Evolutionary conservation across 2,888 invertebrate genomes (phyloP), one percentile per base, ranked within the genome.

Genomic region (Orthosia cruda): DNA sequence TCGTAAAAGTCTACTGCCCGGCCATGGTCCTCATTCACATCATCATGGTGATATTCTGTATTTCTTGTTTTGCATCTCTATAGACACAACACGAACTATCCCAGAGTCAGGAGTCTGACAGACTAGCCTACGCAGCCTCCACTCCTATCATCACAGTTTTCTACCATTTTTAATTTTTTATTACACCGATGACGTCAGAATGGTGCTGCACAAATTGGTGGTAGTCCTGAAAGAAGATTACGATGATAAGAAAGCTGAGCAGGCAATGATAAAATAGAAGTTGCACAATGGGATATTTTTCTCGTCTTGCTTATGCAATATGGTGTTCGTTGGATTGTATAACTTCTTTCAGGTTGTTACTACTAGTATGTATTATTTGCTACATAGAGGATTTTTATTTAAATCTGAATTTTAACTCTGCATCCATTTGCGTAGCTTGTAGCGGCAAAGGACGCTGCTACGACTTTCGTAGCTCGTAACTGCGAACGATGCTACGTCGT

Each of bases 271-370:
- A 62, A 70, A 54, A 11, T 62, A 77, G 54, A 66, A 63, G 49
- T 26, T 77, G 16, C 57, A 80, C 13, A 80, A 81, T 12, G 65
- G 65, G 26, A 40, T 82, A 66, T 82, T 80, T 50, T 82, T 77
- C 80, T 70, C 70, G 26, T 70, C 77, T 12, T 82, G 65, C 45
- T 23, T 66, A 12, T 70, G 70, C 58, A 77, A 81, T 57, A 58
- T 81, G 16, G 55, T 77, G 23, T 20, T 77, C 3, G 77, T 77
- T 54, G 82, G 77, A 0, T n/a, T 66, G 54, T 77, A 58, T 65
- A 77, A 77, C 58, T 58, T n/a, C 32, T 26, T 61, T 16, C 69
- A 45, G 18, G 68, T 61, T 47, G 18, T 81, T 20, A 69, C 55
- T 52, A 59, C 59, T 16, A 75, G 64, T 74, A 67, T 11, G 59